phyloP scores from a whole-genome alignment of 2,113 vertebrate species.

The Elachura formosa region DNA sequence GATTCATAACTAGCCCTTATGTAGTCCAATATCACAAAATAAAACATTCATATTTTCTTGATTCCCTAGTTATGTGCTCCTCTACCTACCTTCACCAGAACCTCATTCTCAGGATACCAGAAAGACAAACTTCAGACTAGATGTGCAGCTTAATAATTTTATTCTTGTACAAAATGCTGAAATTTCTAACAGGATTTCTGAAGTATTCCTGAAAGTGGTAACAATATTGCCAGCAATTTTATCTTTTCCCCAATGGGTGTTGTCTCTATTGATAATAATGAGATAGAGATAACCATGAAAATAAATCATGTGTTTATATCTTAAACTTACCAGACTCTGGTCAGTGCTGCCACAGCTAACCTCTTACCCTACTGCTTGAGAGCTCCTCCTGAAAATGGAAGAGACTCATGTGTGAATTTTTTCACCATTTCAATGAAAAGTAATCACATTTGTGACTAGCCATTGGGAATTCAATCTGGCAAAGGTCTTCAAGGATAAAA shows the following conservation, averaged over 20 bases:
- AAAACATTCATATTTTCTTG: not conserved
- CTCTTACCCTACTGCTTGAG: not conserved
- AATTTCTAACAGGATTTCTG: not conserved
- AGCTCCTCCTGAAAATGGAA: not conserved
- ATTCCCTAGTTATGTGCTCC: not conserved
- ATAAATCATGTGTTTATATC: not conserved
- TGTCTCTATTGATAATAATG: not conserved
- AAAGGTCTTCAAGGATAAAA: not conserved
- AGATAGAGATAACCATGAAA: not conserved
- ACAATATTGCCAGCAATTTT: not conserved
- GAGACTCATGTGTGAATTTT: not conserved
- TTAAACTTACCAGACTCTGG: not conserved
- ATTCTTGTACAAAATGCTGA: not conserved
- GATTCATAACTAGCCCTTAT: not conserved
- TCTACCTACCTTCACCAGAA: not conserved
- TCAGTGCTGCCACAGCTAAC: not conserved
- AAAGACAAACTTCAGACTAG: not conserved
- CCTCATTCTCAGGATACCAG: not conserved
- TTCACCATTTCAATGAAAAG: not conserved
- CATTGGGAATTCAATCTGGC: not conserved
- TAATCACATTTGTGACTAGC: not conserved
- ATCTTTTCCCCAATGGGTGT: not conserved
- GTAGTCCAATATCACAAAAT: not conserved
- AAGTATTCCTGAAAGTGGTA: not conserved
- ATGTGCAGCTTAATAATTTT: not conserved